These are phyloP conservation scores for Philypnodon macrostomus DNA, from an alignment of 2,797 vertebrate species.

Conservation along the genomic window DNA sequence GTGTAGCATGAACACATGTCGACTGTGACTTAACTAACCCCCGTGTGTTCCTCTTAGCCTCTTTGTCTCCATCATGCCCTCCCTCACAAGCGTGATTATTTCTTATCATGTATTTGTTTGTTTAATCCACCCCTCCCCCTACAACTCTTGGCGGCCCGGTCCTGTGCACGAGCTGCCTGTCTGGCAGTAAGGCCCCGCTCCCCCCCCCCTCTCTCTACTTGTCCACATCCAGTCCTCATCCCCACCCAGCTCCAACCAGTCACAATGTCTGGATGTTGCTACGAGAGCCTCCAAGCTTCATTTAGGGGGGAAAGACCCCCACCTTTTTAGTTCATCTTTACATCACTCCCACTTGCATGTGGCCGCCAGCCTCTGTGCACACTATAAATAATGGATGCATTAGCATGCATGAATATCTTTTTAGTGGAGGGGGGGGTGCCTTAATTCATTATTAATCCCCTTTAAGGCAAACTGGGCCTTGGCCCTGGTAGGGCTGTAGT, in stretches of 20 bases:
- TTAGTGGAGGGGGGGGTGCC: conserved; percentile 60
- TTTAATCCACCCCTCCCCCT: conserved; percentile 80
- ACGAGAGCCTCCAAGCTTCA: conserved; percentile 63
- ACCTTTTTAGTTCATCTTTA: conserved; percentile 50
- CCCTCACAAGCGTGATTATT: conserved; percentile 76
- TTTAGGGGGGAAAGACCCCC: conserved; percentile 56
- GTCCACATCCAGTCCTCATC: conserved; percentile 64
- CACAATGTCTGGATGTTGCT: conserved; percentile 72
- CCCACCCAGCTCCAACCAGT: conserved; percentile 56
- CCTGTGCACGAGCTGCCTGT: conserved; percentile 71
- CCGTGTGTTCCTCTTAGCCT: conserved; percentile 67
- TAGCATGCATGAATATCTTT: conserved; percentile 82
- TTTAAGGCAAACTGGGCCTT: conserved; percentile 70
- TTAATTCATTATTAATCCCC: conserved; percentile 85
- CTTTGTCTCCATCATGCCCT: conserved; percentile 75
- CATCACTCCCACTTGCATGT: conserved; percentile 71
- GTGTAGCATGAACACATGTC: conserved; percentile 49
- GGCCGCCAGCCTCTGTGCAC: conserved; percentile 65
- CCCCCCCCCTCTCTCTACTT: conserved; percentile 51
- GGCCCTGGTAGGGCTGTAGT: conserved; percentile 51
- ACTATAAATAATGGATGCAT: conserved; percentile 84
- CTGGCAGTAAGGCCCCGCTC: conserved; percentile 58
- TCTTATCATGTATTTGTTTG: conserved; percentile 86
- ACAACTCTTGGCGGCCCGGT: conserved; percentile 68
- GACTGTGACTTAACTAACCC: conserved; percentile 70